Evolutionary conservation across 2,797 vertebrate species (phyloP), one percentile per base, ranked within the genome.

Genomic region (Macropus fuliginosus): DNA sequence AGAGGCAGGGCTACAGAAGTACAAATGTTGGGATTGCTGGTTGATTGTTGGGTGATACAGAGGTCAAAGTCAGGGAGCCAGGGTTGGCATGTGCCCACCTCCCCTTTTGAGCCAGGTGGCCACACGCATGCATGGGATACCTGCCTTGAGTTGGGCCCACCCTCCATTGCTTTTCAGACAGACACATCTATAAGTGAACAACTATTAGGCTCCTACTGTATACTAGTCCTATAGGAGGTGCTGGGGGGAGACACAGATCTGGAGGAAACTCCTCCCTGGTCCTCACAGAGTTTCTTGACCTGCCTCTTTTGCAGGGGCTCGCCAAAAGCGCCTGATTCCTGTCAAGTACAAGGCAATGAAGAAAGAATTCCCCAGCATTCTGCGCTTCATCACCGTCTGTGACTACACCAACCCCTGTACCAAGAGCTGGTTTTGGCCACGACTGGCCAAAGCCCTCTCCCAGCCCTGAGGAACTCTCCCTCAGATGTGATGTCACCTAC

Each of bases 381-480:
- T 99, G 8, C 98, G 99, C 59, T 99, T 99, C 98, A 99, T 99
- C 95, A 99, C 99, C 0, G 94, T 99, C 54, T 99, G 99, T 0
- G 99, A 99, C 98, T 99, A 99, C 98, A 99, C 99, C 92, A 99
- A 99, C 66, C 99, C 99, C 0, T 99, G 99, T 97, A 99, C 99
- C 74, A 99, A 99, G 96, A 98, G 97, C 34, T 99, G 99, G 99
- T 99, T 99, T 98, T 99, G 99, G 99, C 93, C 0, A 0, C 99
- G 99, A 93, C 99, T 99, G 50, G 99, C 99, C 94, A 99, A 98
- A 98, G 99, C 99, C 6, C 98, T 99, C 59, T 97, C 98, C 97
- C 96, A 98, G 92, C 98, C 98, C 0, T 99, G 97, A 99, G 10
- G 96, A 29, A 54, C 27, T 29, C 14, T 1, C n/a, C 46, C 54